Percentiles rank a stretch among this genome's conserved stretches.
These are phyloP conservation scores for Odocoileus virginianus DNA, from an alignment of 2,113 vertebrate genomes.

Conservation along the genomic window DNA sequence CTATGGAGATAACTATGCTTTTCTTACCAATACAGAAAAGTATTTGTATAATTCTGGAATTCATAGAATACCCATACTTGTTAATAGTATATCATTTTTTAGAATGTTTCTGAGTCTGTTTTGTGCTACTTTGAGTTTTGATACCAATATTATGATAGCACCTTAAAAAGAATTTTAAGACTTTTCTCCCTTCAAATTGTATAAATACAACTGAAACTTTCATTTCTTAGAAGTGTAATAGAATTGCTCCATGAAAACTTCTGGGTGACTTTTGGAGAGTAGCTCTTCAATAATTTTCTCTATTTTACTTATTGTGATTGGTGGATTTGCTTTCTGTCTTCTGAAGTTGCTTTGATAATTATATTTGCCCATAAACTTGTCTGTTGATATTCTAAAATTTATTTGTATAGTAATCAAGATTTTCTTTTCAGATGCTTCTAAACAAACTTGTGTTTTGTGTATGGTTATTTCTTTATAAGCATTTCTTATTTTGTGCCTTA, in stretches of 20 bases:
- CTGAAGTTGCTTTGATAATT: neutral
- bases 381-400: neutral
- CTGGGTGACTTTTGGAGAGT: neutral
- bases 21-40: neutral
- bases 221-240: constrained; percentile 33
- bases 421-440: neutral
- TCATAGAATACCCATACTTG: neutral
- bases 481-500: neutral
- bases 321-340: neutral
- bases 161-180: neutral
- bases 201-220: neutral
- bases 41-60: constrained; percentile 7
- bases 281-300: neutral
- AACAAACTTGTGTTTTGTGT: neutral
- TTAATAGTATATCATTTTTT: neutral
- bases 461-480: neutral
- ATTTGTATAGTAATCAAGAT: neutral
- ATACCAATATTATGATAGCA: neutral
- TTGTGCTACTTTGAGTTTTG: neutral
- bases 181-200: neutral
- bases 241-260: neutral
- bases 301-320: neutral
- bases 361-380: neutral
- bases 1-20: neutral
- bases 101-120: neutral